These are phyloP conservation scores for Myrmecobius fasciatus DNA, from an alignment of 2,113 vertebrate species.

Conservation along the genomic window DNA sequence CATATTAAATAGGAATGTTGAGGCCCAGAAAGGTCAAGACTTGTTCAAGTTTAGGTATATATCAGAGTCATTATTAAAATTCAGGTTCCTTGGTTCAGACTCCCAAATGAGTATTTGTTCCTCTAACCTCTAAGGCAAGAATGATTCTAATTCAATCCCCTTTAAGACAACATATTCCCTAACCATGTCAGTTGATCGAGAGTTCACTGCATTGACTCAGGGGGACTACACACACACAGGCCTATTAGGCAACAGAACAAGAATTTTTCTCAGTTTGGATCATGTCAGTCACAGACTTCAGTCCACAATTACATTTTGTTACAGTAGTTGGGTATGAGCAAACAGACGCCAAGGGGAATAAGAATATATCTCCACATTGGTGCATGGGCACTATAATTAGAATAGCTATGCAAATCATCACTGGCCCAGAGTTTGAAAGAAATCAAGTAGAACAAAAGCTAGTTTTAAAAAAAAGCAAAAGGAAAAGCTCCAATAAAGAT, in stretches of 20 bases:
- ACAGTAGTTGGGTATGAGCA: neutral
- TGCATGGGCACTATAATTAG: neutral
- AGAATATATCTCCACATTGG: neutral
- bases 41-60: neutral
- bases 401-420: constrained; percentile 22
- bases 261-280: neutral
- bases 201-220: neutral
- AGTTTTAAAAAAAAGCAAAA: neutral
- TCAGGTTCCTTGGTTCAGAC: neutral
- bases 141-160: neutral
- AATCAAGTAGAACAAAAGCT: constrained; percentile 14
- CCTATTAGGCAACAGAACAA: neutral
- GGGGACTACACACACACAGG: neutral
- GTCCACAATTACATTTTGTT: neutral
- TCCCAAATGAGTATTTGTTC: neutral
- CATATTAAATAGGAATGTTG: neutral
- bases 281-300: neutral
- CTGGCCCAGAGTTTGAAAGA: constrained; percentile 30
- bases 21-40: neutral
- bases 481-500: neutral
- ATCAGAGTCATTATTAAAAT: neutral
- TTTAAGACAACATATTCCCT: neutral
- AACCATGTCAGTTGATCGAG: neutral
- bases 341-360: neutral
- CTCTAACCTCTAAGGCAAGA: neutral